Evolutionary conservation across 2,888 invertebrate species (phyloP), one percentile per base, ranked within the genome.

Genomic region (Spialia ferax): DNA sequence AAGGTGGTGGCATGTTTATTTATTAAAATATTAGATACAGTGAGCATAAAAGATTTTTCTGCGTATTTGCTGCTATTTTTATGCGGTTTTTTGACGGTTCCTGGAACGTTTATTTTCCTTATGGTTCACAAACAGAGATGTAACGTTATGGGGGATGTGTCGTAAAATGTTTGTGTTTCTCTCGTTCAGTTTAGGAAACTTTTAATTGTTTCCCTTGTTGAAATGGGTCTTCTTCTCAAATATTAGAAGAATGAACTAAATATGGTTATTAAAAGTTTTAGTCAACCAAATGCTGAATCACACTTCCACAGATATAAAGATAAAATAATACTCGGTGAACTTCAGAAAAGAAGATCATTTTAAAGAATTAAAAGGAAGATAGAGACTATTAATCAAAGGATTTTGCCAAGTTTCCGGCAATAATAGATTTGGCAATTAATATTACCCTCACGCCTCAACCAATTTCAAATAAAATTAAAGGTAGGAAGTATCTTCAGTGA

Each of bases 21-120:
- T 65, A 65, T 59, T 57, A 64, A 64, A 64, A 55, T 55, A 63
- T 63, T 42, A 50, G 32, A 61, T 20, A 61, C 26, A 13, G 50
- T 35, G 42, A 20, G 38, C 42, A 42, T 29, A 23, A 54, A 54
- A 54, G 18, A 23, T 54, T 22, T 63, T 38, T 13, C 42, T 54
- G 13, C 26, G 20, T 26, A 6, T 38, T 63, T 54, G 23, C 42
- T 3, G 6, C 48, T 32, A 1, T 11, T 63, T 15, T 55, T 50
- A 50, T 50, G 50, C 10, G 20, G 22, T 50, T 50, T 45, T 50
- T 50, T 18, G 11, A 11, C 18, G 20, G 20, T 22, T 18, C 18
- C 6, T 1, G 11, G 50, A 45, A 18, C 20, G 50, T 20, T 32
- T 61, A 50, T 11, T 45, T 15, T 60, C 45, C 18, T 56, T 56